A percentile compares a stretch with the other conserved stretches of the same genome.
phyloP scores from a whole-genome alignment of 2,797 vertebrate genomes.

The Neosilurus hyrtlii region DNA sequence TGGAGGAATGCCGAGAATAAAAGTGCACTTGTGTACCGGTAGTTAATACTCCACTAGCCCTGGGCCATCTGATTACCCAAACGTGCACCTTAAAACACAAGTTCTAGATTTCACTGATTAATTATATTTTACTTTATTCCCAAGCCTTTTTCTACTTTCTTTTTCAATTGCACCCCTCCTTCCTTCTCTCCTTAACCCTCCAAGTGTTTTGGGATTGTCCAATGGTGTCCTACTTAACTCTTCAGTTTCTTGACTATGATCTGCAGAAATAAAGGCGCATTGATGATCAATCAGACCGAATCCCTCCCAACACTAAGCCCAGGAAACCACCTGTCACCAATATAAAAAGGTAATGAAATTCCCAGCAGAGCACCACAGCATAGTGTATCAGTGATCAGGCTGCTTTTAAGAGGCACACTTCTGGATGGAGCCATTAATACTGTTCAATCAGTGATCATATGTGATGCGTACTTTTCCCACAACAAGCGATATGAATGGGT shows the following conservation, averaged over 20 bases:
- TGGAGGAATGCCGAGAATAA: conserved; percentile 56
- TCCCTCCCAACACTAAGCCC: conserved; percentile 52
- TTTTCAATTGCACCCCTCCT: conserved; percentile 51
- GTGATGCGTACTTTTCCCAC: conserved; percentile 20
- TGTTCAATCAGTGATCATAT: conserved; percentile 33
- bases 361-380: conserved; percentile 44
- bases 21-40: conserved; percentile 57
- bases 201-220: conserved; percentile 60
- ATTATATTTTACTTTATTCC: conserved; percentile 67
- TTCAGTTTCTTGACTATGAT: conserved; percentile 56
- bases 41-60: conserved; percentile 60
- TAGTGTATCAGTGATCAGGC: conserved; percentile 42
- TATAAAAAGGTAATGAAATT: conserved; percentile 49
- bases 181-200: conserved; percentile 40
- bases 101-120: conserved; percentile 61
- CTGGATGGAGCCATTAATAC: conserved; percentile 42
- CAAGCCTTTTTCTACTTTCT: conserved; percentile 50
- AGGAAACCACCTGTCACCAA: conserved; percentile 50
- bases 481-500: conserved; percentile 25
- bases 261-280: conserved; percentile 51
- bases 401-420: conserved; percentile 43
- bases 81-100: conserved; percentile 56
- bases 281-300: conserved; percentile 54
- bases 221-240: conserved; percentile 59
- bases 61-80: conserved; percentile 56